Evolutionary conservation across 2,113 vertebrate species (phyloP).

Genomic region (Marmota monax): DNA sequence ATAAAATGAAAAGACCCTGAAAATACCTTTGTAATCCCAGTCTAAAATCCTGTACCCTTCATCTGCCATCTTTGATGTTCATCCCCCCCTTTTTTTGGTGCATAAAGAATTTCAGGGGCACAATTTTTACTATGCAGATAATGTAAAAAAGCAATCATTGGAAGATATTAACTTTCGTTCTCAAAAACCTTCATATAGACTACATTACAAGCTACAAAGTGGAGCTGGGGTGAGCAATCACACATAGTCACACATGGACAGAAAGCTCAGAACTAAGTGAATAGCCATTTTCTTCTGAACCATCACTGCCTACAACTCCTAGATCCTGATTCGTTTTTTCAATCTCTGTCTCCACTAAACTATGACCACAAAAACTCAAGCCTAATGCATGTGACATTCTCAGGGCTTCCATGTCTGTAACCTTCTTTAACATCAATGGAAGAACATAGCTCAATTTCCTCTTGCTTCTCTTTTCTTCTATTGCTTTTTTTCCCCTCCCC

Average conservation of each 20-base stretch:
- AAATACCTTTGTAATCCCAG: neutral
- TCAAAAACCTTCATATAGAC: neutral
- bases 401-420: neutral
- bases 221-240: neutral
- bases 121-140: neutral
- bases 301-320: neutral
- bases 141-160: neutral
- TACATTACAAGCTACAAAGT: neutral
- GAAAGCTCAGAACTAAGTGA: neutral
- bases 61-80: neutral
- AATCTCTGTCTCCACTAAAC: neutral
- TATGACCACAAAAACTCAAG: neutral
- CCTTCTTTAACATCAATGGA: neutral
- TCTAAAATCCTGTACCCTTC: neutral
- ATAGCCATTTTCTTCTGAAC: neutral
- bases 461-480: neutral
- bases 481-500: neutral
- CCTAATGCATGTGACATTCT: neutral
- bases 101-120: neutral
- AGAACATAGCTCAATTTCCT: neutral
- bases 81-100: neutral
- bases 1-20: neutral
- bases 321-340: neutral
- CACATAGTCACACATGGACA: neutral
- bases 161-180: neutral